These are phyloP conservation scores for Peromyscus maniculatus DNA, from an alignment of 2,113 vertebrate genomes.

Conservation along the genomic window DNA sequence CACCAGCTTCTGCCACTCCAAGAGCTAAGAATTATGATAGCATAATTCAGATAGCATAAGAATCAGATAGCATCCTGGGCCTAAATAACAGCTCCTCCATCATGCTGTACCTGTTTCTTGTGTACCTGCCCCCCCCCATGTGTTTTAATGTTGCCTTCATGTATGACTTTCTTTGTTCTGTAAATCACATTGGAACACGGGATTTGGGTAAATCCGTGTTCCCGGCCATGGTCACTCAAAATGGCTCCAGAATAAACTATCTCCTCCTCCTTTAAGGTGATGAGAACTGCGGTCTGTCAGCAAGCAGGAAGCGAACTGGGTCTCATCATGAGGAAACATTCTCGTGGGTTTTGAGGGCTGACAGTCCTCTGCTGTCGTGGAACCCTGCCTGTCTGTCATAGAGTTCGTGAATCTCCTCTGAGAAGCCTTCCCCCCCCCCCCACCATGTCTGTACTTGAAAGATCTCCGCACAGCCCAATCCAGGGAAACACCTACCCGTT, in stretches of 20 bases:
- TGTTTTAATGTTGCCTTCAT: not conserved
- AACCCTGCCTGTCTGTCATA: not conserved
- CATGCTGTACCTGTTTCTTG: not conserved
- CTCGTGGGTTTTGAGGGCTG: not conserved
- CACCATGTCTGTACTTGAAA: not conserved
- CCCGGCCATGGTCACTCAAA: not conserved
- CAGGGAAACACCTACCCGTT: not conserved
- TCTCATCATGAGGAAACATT: not conserved
- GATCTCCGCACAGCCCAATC: not conserved
- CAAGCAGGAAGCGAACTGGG: not conserved
- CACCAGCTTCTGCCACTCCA: not conserved
- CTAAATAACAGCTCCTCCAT: not conserved
- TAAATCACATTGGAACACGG: not conserved
- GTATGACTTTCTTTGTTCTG: not conserved
- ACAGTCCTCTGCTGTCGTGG: not conserved
- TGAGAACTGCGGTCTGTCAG: not conserved
- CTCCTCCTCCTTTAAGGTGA: not conserved
- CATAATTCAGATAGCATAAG: too few relatives aligned
- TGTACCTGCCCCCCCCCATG: too few relatives aligned
- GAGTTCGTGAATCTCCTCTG: not conserved
- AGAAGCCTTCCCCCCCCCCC: not conserved
- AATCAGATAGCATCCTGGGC: not conserved
- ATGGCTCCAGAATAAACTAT: not conserved
- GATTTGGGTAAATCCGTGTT: not conserved
- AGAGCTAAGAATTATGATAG: not conserved